Percentiles rank a stretch among this genome's conserved stretches.
Conservation (phyloP, 2,888 invertebrate species). For the Ormyrus labotus region DNA sequence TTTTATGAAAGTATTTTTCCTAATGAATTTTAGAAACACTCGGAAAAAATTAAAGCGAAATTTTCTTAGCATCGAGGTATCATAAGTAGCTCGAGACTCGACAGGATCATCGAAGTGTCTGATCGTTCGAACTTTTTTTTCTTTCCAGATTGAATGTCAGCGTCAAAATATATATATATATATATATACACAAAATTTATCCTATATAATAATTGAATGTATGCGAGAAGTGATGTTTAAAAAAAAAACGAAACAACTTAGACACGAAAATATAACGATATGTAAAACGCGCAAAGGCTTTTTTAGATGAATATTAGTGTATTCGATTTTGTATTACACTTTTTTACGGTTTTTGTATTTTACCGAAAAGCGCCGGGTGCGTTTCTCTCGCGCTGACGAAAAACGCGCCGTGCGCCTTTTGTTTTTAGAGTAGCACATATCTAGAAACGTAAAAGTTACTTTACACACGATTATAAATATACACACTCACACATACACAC, state of each 20-base stretch:
- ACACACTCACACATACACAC: not conserved
- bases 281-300: conserved; percentile 51
- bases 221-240: not conserved
- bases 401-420: conserved; percentile 33
- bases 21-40: not conserved
- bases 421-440: conserved; percentile 10
- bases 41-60: no score
- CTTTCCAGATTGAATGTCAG: not conserved
- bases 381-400: conserved; percentile 59
- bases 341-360: conserved; percentile 68
- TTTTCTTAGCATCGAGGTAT: no score
- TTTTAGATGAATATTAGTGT: conserved; percentile 63
- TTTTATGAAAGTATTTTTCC: not conserved
- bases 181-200: not conserved
- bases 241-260: not conserved
- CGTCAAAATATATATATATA: not conserved
- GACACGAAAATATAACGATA: conserved; percentile 23
- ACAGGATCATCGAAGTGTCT: conserved; percentile 5
- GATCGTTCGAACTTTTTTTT: not conserved
- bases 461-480: not conserved
- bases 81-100: not conserved
- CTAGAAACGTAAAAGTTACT: conserved; percentile 4
- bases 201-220: not conserved
- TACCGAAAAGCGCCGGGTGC: conserved; percentile 63
- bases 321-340: conserved; percentile 67